Conservation (phyloP, 2,888 invertebrate species). For the Lepidonotus clava region DNA sequence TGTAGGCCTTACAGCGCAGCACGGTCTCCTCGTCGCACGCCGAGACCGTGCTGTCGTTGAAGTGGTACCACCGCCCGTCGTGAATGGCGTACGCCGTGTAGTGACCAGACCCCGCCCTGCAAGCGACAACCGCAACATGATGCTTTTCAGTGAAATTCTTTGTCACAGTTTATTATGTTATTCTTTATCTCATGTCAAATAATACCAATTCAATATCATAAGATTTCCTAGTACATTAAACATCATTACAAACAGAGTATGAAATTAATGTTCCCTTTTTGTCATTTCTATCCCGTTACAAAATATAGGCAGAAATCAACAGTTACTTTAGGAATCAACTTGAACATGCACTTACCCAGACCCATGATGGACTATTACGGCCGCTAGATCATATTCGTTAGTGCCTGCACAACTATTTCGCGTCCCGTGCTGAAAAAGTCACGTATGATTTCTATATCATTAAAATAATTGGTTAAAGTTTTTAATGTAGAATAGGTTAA, state of each 20-base stretch:
- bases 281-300: too few relatives aligned
- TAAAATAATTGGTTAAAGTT: too few relatives aligned
- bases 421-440: slow-evolving; percentile 84
- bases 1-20: slow-evolving; percentile 90
- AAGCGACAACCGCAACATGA: slow-evolving; percentile 67
- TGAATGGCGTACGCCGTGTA: slow-evolving; percentile 92
- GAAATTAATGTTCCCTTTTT: too few relatives aligned
- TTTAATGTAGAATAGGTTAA: too few relatives aligned
- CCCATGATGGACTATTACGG: slow-evolving; percentile 91
- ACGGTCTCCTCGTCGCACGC: slow-evolving; percentile 86
- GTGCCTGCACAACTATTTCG: slow-evolving; percentile 84
- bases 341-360: slow-evolving; percentile 84
- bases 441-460: too few relatives aligned
- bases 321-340: too few relatives aligned
- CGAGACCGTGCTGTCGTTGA: slow-evolving; percentile 92
- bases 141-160: neutral
- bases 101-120: slow-evolving; percentile 90
- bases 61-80: slow-evolving; percentile 90
- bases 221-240: too few relatives aligned
- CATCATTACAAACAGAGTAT: too few relatives aligned
- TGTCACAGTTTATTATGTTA: neutral
- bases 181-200: neutral
- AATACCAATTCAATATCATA: too few relatives aligned
- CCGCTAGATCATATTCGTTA: slow-evolving; percentile 89
- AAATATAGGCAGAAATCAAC: too few relatives aligned